These are phyloP conservation scores for Grus americana DNA, from an alignment of 2,113 vertebrate genomes.

Conservation along the genomic window DNA sequence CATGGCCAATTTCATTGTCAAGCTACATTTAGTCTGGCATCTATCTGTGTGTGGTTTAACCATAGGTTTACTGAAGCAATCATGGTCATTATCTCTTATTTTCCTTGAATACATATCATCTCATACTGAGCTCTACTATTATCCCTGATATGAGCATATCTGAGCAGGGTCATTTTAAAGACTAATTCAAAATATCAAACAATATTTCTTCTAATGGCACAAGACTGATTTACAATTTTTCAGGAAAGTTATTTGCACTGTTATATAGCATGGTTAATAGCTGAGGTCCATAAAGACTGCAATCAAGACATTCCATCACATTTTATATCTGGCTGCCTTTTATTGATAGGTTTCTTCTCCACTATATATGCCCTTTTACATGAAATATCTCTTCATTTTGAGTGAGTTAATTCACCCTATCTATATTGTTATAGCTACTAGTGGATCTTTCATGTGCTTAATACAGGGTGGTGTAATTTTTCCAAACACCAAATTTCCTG, in stretches of 20 bases:
- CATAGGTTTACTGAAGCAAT: neutral
- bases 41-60: conserved; percentile 9
- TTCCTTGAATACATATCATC: neutral
- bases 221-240: neutral
- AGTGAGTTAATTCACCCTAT: neutral
- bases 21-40: conserved; percentile 10
- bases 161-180: neutral
- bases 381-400: neutral
- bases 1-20: neutral
- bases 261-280: neutral
- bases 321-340: neutral
- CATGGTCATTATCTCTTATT: neutral
- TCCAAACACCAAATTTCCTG: neutral
- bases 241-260: neutral
- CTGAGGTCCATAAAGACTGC: neutral
- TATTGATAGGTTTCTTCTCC: neutral
- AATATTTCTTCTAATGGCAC: neutral
- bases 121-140: neutral
- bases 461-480: neutral
- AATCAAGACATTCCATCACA: neutral
- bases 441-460: neutral
- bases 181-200: conserved; percentile 2
- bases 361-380: neutral
- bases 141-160: neutral
- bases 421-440: neutral